These are phyloP conservation scores for Tethya wilhelma DNA, from an alignment of 37 sponge, comb jelly and placozoan genomes.

Conservation along the genomic window DNA sequence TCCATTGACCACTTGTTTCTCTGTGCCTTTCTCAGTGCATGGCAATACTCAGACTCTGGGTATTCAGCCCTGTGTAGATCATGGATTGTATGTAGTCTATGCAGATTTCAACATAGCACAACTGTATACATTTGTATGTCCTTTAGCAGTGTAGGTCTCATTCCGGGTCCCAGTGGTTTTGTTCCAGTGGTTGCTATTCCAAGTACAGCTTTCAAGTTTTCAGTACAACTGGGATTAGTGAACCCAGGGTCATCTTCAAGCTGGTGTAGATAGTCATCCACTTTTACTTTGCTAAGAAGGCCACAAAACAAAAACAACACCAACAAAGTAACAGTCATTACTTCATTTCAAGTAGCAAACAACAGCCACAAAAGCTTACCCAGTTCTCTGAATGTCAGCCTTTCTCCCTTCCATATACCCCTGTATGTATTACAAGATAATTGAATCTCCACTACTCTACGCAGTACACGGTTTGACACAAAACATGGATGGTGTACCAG, in stretches of 20 bases:
- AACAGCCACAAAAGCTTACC: too few species aligned
- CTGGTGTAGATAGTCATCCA: constrained; percentile 28
- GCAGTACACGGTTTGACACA: too few species aligned
- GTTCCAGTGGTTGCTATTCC: constrained; percentile 22
- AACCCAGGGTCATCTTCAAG: constrained; percentile 60
- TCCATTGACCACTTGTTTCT: constrained; percentile 77
- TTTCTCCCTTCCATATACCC: too few species aligned
- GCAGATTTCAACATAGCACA: not conserved
- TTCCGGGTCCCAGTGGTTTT: not conserved
- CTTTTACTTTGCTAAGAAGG: too few species aligned
- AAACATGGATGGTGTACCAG: too few species aligned
- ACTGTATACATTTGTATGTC: constrained; percentile 11
- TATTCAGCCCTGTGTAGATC: constrained; percentile 53
- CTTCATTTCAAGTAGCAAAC: too few species aligned
- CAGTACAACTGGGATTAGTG: constrained; percentile 58
- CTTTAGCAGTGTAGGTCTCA: constrained; percentile 25
- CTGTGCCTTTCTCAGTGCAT: constrained; percentile 64
- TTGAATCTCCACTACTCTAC: too few species aligned
- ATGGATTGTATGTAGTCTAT: not conserved
- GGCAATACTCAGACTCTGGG: constrained; percentile 43
- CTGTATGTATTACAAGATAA: too few species aligned
- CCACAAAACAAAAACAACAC: too few species aligned
- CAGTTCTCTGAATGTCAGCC: too few species aligned
- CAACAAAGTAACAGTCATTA: too few species aligned
- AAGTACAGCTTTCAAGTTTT: constrained; percentile 54